Conservation (phyloP, 2,113 vertebrate genomes). For the Danionella cerebrum region DNA sequence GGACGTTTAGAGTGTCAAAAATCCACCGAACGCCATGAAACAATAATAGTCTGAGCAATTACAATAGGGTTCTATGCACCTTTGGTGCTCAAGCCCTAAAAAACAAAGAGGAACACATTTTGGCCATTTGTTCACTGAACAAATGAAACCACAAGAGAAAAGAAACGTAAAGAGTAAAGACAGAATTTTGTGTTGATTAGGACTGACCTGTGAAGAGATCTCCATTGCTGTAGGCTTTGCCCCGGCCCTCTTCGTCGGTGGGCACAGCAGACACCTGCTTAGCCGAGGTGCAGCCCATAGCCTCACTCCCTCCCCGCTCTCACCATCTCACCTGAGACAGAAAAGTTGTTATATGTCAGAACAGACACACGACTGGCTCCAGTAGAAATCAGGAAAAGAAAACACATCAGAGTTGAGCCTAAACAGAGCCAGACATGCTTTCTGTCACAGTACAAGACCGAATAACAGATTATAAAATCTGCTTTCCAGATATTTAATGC, state of each 20-base stretch:
- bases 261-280: slow-evolving; percentile 99
- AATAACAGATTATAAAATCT: not conserved
- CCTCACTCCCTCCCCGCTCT: slow-evolving; percentile 85
- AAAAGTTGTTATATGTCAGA: slow-evolving; percentile 7
- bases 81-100: no score
- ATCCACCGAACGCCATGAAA: no score
- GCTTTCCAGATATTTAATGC: not conserved
- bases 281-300: slow-evolving; percentile 99
- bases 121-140: no score
- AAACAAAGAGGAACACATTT: no score
- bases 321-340: slow-evolving; percentile 59
- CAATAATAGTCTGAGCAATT: no score
- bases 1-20: no score
- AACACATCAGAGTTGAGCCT: slow-evolving; percentile 6
- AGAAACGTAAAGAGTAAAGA: no score
- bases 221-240: slow-evolving; percentile 95
- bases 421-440: slow-evolving; percentile 23
- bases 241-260: slow-evolving; percentile 95
- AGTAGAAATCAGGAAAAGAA: not conserved
- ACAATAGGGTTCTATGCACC: no score
- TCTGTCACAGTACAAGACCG: not conserved
- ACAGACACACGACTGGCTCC: not conserved
- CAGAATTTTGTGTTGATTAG: no score
- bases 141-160: no score
- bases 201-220: slow-evolving; percentile 91